phyloP scores from a whole-genome alignment of 2,888 invertebrate genomes.

The Leucania comma region DNA sequence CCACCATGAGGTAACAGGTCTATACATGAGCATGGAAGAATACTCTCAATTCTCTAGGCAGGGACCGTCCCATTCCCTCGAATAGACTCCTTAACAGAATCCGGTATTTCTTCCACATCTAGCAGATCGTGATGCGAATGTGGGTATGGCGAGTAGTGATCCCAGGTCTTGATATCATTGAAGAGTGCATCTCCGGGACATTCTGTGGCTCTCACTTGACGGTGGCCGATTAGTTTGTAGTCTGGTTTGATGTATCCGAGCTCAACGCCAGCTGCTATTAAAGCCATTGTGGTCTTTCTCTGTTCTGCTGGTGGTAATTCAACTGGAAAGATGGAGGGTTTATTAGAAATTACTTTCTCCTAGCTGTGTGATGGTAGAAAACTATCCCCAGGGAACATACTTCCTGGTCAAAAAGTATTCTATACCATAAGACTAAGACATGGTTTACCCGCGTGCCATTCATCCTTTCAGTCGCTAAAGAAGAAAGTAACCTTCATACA shows the following conservation, averaged over 20 bases:
- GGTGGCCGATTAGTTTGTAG: conserved; percentile 66
- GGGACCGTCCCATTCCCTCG: conserved; percentile 34
- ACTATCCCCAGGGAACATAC: too few relatives aligned
- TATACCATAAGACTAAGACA: too few relatives aligned
- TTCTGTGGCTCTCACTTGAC: conserved; percentile 87
- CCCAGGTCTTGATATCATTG: conserved; percentile 91
- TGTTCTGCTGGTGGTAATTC: conserved; percentile 91
- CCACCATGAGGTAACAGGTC: not conserved
- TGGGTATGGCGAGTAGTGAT: conserved; percentile 84
- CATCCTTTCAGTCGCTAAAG: too few relatives aligned
- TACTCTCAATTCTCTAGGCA: not conserved
- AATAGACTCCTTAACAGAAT: conserved; percentile 39
- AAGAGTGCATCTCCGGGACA: conserved; percentile 92
- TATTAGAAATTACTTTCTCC: not conserved
- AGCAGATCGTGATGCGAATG: conserved; percentile 56
- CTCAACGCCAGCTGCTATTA: conserved; percentile 92
- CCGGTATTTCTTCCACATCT: conserved; percentile 51
- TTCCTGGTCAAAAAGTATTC: too few relatives aligned
- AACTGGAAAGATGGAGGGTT: conserved; percentile 75
- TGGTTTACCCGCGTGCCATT: too few relatives aligned
- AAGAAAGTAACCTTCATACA: too few relatives aligned
- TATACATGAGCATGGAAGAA: not conserved
- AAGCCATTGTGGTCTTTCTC: conserved; percentile 88
- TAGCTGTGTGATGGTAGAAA: too few relatives aligned
- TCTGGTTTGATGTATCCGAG: conserved; percentile 90